phyloP scores from a whole-genome alignment of 2,797 vertebrate species.

The Myotis planiceps region DNA sequence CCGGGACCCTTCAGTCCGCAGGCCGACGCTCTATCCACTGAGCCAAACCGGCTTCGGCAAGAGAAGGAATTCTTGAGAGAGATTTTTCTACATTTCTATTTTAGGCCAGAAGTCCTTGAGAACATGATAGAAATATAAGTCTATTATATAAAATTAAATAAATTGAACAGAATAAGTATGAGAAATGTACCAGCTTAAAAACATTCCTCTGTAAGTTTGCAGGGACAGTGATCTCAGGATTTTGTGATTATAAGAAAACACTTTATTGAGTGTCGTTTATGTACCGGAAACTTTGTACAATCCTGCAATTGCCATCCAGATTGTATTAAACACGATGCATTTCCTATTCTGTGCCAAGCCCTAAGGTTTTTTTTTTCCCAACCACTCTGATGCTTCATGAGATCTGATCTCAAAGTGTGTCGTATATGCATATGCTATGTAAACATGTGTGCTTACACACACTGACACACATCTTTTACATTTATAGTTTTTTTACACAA shows the following conservation, averaged over 20 bases:
- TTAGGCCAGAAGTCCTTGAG: conserved; percentile 27
- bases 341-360: background rate
- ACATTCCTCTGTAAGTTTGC: background rate
- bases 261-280: background rate
- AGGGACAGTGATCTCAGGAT: background rate
- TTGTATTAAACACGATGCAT: background rate
- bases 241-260: background rate
- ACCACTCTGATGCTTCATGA: background rate
- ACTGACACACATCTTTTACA: background rate
- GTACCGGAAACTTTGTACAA: background rate
- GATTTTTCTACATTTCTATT: background rate
- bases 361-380: background rate
- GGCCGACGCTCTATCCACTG: no score
- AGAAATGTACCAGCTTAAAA: background rate
- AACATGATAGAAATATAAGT: background rate
- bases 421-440: background rate
- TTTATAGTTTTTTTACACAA: conserved; percentile 46
- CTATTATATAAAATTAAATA: background rate
- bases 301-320: background rate
- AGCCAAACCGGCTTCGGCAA: no score
- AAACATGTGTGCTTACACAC: background rate
- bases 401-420: background rate
- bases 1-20: no score
- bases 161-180: background rate
- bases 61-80: background rate